These are phyloP conservation scores for Heliothis virescens DNA, from an alignment of 1,140 invertebrate genomes.

Conservation along the genomic window DNA sequence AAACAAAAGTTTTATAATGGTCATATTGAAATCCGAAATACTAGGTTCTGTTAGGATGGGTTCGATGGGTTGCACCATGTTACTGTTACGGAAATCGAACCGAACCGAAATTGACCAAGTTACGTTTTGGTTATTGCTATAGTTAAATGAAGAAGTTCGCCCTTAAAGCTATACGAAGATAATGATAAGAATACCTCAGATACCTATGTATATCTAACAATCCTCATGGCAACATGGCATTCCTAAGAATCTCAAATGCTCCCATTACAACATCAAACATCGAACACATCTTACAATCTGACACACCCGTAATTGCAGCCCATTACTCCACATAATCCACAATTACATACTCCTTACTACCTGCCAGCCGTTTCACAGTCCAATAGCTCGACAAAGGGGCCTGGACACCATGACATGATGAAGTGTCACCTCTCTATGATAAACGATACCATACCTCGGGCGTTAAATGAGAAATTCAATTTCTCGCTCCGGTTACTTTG, in stretches of 20 bases:
- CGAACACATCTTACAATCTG: neutral
- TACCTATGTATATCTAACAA: too few species aligned
- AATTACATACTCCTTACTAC: conserved; percentile 55
- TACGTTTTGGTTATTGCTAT: too few species aligned
- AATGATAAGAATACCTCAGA: too few species aligned
- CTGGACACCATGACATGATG: conserved; percentile 76
- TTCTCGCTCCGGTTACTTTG: conserved; percentile 67
- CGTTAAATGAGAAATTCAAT: conserved; percentile 82
- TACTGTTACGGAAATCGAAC: too few species aligned
- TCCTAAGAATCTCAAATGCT: too few species aligned
- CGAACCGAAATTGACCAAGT: too few species aligned
- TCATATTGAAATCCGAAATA: too few species aligned
- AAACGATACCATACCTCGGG: conserved; percentile 73
- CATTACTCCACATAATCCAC: conserved; percentile 31
- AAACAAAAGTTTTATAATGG: neutral
- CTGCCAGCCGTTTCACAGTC: conserved; percentile 74
- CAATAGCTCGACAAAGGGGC: conserved; percentile 68
- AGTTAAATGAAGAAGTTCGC: too few species aligned
- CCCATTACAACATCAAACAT: conserved; percentile 4
- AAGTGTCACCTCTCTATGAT: conserved; percentile 77
- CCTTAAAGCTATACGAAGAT: too few species aligned
- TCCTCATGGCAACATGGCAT: too few species aligned
- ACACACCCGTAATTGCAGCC: conserved; percentile 25
- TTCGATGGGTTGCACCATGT: too few species aligned
- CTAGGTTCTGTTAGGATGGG: too few species aligned